Base-by-base conservation (phyloP, 2,113 vertebrate species). In the Pseudorasbora parva region DNA sequence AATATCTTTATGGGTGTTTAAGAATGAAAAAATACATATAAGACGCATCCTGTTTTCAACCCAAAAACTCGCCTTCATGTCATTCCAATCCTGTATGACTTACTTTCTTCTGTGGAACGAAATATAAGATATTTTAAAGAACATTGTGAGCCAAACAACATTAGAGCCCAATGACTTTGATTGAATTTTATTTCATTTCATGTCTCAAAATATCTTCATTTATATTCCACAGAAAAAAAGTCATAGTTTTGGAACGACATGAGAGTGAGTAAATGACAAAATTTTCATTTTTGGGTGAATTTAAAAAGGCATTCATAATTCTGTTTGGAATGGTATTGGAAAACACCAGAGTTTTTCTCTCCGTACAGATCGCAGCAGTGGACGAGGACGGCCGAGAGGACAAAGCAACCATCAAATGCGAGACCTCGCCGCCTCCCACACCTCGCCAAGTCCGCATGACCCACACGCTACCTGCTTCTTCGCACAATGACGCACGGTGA, bases 401-500 rank as follows among this genome's bases (percentile, higher is more conserved):
- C 91, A 99, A 99, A 93, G 96, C 98, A 82, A 99, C 98, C 72
- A 99, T 99, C 89, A 99, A 98, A 93, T 99, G 98, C 89, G 98
- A 99, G 94, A 99, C 97, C 3, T 99, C 98, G 69, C 98, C 98
- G 71, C 98, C 98, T 66, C 89, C 97, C 3, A 99, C 98, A 21
- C 98, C 98, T 1, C 95, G 97, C 91, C 95, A 96, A 8, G 92
- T 98, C 87, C 95, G 98, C 89, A 97, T 99, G 98, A 97, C 98
- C 68, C 97, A 96, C 89, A 99, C 98, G 49, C 96, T 99, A 89
- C 98, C 97, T 83, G 96, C 97, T 88, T 98, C 98, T 12, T 97
- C 97, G 87, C 97, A 98, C 92, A 98, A 98, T 0, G 97, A 99
- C 56, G 93, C 96, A 80, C 94, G 97, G 98, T 99, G 87, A 84